These are phyloP conservation scores for Tiphia femorata DNA, from an alignment of 2,888 invertebrate genomes.

Conservation along the genomic window DNA sequence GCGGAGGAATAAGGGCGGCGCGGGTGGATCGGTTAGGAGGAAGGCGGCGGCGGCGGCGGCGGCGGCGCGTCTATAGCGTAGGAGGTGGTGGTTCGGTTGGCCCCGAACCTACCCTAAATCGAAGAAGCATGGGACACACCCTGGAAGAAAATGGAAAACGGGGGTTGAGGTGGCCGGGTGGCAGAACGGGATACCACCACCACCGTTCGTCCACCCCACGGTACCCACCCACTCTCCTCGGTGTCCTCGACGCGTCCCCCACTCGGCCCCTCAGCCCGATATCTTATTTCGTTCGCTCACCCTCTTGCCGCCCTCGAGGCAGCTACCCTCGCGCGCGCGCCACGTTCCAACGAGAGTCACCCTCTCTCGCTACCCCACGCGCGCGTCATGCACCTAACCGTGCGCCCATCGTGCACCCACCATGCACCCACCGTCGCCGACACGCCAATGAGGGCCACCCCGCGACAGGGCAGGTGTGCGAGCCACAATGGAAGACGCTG, in stretches of 20 bases:
- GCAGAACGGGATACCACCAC: conserved; percentile 26
- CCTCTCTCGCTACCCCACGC: conserved; percentile 20
- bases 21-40: too few relatives aligned
- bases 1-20: background rate
- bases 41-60: conserved; percentile 7
- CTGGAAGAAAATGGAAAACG: conserved; percentile 54
- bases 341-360: conserved; percentile 6
- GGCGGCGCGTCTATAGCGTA: too few relatives aligned
- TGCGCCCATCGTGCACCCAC: conserved; percentile 26
- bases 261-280: conserved; percentile 31
- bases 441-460: conserved; percentile 52
- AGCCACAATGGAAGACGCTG: conserved; percentile 61
- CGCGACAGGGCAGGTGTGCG: conserved; percentile 58
- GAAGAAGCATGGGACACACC: conserved; percentile 63
- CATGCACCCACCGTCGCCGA: conserved; percentile 32
- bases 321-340: background rate
- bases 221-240: conserved; percentile 11
- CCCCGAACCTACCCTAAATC: conserved; percentile 62
- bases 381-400: conserved; percentile 31
- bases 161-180: conserved; percentile 32
- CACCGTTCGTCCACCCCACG: conserved; percentile 11
- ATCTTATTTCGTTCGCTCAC: conserved; percentile 53
- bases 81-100: conserved; percentile 23
- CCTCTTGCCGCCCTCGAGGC: conserved; percentile 18
- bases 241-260: conserved; percentile 9